Percentiles rank a stretch among this genome's conserved stretches.
Evolutionary conservation across 2,797 vertebrate species (phyloP).

Genomic region (Lepus townsendii): DNA sequence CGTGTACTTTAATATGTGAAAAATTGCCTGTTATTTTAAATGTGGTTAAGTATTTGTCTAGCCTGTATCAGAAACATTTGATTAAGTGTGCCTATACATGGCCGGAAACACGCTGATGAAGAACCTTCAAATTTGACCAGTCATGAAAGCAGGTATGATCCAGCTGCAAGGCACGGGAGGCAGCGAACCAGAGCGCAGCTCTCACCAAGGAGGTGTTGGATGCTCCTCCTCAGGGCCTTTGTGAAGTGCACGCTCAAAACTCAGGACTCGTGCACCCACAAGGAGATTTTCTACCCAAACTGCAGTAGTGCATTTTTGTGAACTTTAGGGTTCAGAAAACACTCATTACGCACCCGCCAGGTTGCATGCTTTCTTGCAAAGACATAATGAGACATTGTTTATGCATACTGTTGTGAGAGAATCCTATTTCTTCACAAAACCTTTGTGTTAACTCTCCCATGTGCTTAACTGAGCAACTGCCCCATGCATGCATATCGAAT

Average conservation of each 20-base stretch:
- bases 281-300: constrained; percentile 65
- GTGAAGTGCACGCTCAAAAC: constrained; percentile 61
- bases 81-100: constrained; percentile 65
- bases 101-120: constrained; percentile 83
- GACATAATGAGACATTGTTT: constrained; percentile 76
- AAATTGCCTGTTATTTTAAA: constrained; percentile 83
- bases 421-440: constrained; percentile 85
- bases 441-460: constrained; percentile 87
- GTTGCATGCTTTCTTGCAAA: constrained; percentile 82
- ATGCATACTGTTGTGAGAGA: constrained; percentile 84
- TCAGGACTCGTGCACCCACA: constrained; percentile 76
- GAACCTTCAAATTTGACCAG: constrained; percentile 83
- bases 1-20: constrained; percentile 78
- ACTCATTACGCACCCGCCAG: constrained; percentile 62
- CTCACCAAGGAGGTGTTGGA: constrained; percentile 71
- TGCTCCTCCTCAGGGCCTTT: constrained; percentile 79
- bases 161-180: constrained; percentile 83
- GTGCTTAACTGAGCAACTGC: constrained; percentile 85
- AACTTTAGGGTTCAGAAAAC: constrained; percentile 66
- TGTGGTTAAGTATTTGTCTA: constrained; percentile 76
- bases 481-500: constrained; percentile 20
- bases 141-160: constrained; percentile 87
- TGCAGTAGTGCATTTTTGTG: constrained; percentile 82
- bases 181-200: constrained; percentile 49
- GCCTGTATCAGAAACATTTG: constrained; percentile 76